Percentiles rank a stretch among this genome's conserved stretches.
phyloP scores from a whole-genome alignment of 2,888 invertebrate genomes.

The Anaspis maculata region DNA sequence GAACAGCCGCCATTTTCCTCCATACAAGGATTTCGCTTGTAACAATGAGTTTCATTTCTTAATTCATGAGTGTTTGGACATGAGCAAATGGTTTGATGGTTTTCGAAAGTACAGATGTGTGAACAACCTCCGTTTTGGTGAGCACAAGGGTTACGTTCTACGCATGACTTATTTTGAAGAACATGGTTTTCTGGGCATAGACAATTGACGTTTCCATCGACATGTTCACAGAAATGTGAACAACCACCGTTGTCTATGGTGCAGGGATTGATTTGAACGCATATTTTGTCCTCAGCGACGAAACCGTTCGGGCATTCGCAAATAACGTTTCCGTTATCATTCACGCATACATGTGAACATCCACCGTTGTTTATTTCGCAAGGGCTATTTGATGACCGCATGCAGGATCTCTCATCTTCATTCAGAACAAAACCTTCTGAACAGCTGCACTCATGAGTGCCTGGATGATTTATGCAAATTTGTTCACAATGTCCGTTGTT shows the following conservation, averaged over 20 bases:
- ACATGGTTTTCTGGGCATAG: constrained; percentile 41
- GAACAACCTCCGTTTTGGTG: constrained; percentile 49
- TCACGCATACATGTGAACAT: constrained; percentile 47
- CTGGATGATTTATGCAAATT: constrained; percentile 43
- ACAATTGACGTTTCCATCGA: constrained; percentile 43
- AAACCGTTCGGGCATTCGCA: constrained; percentile 40
- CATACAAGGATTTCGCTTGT: constrained; percentile 48
- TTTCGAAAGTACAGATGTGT: constrained; percentile 45
- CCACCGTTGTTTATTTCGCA: constrained; percentile 43
- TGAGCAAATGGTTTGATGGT: constrained; percentile 46
- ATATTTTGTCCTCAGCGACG: constrained; percentile 27
- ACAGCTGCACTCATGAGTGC: constrained; percentile 44
- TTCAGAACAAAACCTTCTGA: constrained; percentile 41
- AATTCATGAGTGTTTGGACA: constrained; percentile 47
- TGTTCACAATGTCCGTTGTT: constrained; percentile 38
- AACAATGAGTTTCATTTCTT: constrained; percentile 34
- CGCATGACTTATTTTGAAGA: constrained; percentile 34
- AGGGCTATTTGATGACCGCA: constrained; percentile 17
- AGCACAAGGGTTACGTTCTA: constrained; percentile 45
- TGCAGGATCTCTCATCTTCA: constrained; percentile 29
- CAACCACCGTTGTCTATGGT: constrained; percentile 46
- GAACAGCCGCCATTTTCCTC: constrained; percentile 54
- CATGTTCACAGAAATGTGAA: constrained; percentile 45
- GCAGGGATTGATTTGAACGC: constrained; percentile 43
- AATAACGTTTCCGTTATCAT: constrained; percentile 42